Evolutionary conservation across 1,140 invertebrate species (phyloP), one percentile per base, ranked within the genome.

Genomic region (Rhynchophorus ferrugineus): DNA sequence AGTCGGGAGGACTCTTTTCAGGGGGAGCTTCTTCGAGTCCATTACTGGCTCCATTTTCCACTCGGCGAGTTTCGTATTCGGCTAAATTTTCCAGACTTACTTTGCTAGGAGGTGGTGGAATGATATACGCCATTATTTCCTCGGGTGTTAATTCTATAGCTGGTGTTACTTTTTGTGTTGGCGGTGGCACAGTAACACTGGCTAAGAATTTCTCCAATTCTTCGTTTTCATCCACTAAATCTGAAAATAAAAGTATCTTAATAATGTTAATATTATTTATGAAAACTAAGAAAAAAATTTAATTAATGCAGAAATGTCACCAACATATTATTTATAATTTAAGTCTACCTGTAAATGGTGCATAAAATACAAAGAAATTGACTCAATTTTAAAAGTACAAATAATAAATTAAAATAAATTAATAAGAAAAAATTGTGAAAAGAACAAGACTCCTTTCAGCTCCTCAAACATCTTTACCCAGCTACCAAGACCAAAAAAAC

Each of bases 141-240:
- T 87, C 83, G 1, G 82, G 82, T 0, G 83, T 86, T 7, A 86
- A 65, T 64, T 83, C 83, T 55, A 84, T 78, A 11, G 82, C 80
- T 19, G 81, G 79, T 1, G 77, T 74, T 3, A 78, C 65, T 67
- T 80, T 81, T 49, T 80, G 74, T n/a, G 80, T 80, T 6, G 81
- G 81, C 5, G 89, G 88, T 19, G 85, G 87, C 41, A 92, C 80
- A 16, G 84, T 84, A 20, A 91, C 82, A 59, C 82, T 85, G 11
- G 86, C 87, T 60, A 92, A 80, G 63, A 93, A 89, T 43, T 83
- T 78, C 66, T 93, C 89, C 53, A 92, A 72, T 58, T 80, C 78
- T 45, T 65, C 54, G 42, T 68, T 58, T 13, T 66, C 63, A 36
- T 64, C 59, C 17, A 64, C 24, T 9, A 64, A 49, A 45, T 54